Evolutionary conservation across 1,140 invertebrate genomes (phyloP), one percentile per base, ranked within the genome.

Genomic region (Ceratina australensis): DNA sequence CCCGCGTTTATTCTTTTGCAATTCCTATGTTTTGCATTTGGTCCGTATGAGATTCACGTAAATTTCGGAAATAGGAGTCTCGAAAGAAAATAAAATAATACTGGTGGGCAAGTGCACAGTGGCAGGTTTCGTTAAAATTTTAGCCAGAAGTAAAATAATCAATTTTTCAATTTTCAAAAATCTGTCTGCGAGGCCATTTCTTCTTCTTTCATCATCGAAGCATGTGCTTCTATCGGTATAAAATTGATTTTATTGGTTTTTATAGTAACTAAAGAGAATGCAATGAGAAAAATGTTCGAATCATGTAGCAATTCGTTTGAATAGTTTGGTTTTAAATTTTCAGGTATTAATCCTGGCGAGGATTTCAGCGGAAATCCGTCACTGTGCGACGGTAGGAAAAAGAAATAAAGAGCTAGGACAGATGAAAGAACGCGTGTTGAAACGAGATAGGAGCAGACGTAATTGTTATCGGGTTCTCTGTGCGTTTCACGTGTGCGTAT

Each of bases 391-490:
- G 8, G 3, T 42, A 67, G 56, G 61, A 61, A 81, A 68, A 73
- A 59, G 47, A 71, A 59, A 24, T 57, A 76, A 80, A 74, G 49
- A 75, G 61, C 24, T 66, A 69, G 26, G 65, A 47, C 16, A 71
- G 74, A 71, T 61, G 74, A 73, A 69, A 81, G 76, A 72, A 81
- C 72, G 78, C 61, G 72, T 42, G 33, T 42, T 42, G 79, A 56
- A 26, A 71, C 78, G 69, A 81, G 73, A 84, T 72, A 83, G 82
- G 74, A 64, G 78, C 60, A 68, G 71, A 42, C 47, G 54, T 85
- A 84, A 83, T 80, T 78, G 83, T 84, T 83, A 83, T 84, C 78
- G 81, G 81, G 72, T 72, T 84, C 72, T 61, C 77, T 79, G 74
- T 77, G 74, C 33, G 33, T 42, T 42, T 42, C 33, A 42, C 33